Conservation (phyloP, 2,113 vertebrate genomes). For the Microcebus tavaratra region DNA sequence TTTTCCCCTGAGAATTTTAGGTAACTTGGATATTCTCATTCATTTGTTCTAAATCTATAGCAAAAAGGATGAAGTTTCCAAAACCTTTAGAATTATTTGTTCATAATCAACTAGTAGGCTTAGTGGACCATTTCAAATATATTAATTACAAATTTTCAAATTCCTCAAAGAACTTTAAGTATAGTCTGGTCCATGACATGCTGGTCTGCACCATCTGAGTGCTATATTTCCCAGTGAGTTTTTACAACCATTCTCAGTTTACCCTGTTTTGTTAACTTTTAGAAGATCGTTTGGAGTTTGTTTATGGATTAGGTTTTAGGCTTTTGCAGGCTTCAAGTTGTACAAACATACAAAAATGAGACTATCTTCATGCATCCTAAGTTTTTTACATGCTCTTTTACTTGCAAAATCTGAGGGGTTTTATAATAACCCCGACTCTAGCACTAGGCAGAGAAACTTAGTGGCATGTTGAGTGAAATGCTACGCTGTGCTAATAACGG, state of each 20-base stretch:
- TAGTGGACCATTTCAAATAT: not conserved
- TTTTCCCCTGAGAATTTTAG: not conserved
- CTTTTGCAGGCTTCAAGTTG: conserved; percentile 1
- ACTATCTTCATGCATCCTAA: conserved; percentile 60
- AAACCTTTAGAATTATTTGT: not conserved
- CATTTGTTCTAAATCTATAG: not conserved
- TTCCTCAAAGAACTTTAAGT: not conserved
- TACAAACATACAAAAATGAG: conserved; percentile 46
- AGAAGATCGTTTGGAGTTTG: not conserved
- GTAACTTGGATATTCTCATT: not conserved
- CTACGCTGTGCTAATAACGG: conserved; percentile 96
- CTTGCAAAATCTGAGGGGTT: conserved; percentile 74
- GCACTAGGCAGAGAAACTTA: conserved; percentile 90
- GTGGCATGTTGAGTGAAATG: conserved; percentile 95
- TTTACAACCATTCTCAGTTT: not conserved
- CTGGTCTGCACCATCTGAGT: no score
- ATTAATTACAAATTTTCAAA: not conserved
- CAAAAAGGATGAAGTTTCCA: not conserved
- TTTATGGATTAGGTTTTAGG: conserved; percentile 36
- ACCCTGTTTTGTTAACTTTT: not conserved
- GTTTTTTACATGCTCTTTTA: conserved; percentile 79
- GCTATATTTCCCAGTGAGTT: not conserved
- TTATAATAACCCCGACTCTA: conserved; percentile 81
- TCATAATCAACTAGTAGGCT: not conserved
- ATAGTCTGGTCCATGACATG: not conserved